These are phyloP conservation scores for Spheniscus mendiculus DNA, from an alignment of 2,113 vertebrate genomes.

Conservation along the genomic window DNA sequence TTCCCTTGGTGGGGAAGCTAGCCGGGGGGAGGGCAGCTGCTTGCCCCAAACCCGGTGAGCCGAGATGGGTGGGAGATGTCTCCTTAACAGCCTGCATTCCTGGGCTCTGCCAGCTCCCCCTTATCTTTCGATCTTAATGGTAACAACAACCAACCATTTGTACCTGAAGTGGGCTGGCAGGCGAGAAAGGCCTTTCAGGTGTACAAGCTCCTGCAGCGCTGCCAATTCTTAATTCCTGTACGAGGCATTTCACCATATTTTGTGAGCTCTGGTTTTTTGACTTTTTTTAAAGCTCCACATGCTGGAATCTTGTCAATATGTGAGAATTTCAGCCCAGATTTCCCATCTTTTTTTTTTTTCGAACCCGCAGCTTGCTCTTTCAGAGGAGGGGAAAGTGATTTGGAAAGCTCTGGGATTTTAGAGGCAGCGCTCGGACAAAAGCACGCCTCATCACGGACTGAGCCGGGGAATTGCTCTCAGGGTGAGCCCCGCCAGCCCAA, in stretches of 20 bases:
- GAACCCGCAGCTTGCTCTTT: neutral
- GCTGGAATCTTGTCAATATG: neutral
- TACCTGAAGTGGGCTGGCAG: neutral
- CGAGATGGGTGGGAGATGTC: neutral
- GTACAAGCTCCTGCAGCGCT: neutral
- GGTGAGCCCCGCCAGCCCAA: neutral
- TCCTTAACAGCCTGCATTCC: conserved; percentile 2
- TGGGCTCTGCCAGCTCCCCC: neutral
- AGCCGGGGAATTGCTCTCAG: neutral
- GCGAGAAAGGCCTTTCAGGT: neutral
- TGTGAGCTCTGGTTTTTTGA: too few relatives aligned
- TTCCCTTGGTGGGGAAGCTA: neutral
- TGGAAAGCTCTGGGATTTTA: neutral
- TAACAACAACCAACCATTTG: neutral
- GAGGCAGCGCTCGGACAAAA: neutral
- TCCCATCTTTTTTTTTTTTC: accelerated
- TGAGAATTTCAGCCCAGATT: neutral
- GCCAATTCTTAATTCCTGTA: neutral
- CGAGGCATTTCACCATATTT: neutral
- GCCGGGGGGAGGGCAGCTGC: neutral
- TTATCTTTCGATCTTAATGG: neutral
- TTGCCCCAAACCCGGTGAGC: neutral
- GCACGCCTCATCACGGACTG: neutral
- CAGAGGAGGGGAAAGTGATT: neutral
- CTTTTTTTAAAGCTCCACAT: neutral